Base-by-base conservation (phyloP, 1,140 invertebrate genomes). In the Helicoverpa zea region DNA sequence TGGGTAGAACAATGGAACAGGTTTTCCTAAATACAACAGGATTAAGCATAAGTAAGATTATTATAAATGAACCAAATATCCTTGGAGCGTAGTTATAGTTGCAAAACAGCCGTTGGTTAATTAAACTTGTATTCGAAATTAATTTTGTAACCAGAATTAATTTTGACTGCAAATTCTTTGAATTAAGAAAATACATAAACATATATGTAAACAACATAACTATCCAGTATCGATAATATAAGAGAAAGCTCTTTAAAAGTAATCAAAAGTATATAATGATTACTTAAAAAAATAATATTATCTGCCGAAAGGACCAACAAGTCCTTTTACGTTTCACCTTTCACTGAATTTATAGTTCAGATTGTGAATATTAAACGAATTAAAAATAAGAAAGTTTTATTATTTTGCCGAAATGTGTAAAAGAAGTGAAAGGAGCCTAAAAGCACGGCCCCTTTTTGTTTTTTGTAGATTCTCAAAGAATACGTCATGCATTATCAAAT, bases 21-120 rank as follows among this genome's bases (percentile, higher is more conserved):
- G 7, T n/a, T 18, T 0, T 11, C 16, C 23, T 18, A 35, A 30
- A 30, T 35, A 13, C 29, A 23, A 63, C 23, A 10, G 13, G 23
- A 3, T 13, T 35, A 23, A 13, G 13, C 29, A 3, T 5, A 23
- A 13, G 13, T 7, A 7, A 12, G 12, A 47, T 47, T 9, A 64
- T 18, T 16, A 64, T 64, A 64, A 64, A 64, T 64, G n/a, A 16
- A 64, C 63, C 12, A 64, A 3, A 1, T 43, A 64, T 64, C 63
- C 63, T 64, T 64, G 63, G 29, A 61, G 29, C 23, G 13, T 13
- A n/a, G 63, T 64, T 18, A 64, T 64, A 64, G 63, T 64, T 64
- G 63, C 35, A 16, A 64, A 30, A 56, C 70, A 54, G 58, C 51
- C 30, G 49, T 54, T 54, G 52, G 14, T 30, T 52, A 70, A 35